Evolutionary conservation across 1,140 invertebrate genomes (phyloP), one percentile per base, ranked within the genome.

Genomic region (Carcinoscorpius rotundicauda): DNA sequence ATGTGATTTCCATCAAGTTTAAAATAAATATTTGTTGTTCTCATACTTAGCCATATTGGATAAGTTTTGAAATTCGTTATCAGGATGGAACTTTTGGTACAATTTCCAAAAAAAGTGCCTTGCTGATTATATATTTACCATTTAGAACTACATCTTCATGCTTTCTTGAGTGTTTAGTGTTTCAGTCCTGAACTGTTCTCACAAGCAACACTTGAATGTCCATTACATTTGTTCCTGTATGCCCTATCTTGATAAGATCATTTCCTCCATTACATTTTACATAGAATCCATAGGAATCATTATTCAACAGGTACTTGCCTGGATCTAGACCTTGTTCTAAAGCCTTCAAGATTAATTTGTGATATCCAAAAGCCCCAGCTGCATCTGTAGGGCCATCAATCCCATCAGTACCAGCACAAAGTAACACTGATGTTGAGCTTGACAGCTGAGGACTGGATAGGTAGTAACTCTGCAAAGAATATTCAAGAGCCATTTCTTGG

Each of bases 151-250:
- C 29, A 29, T 29, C 29, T 29, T 29, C 29, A 29, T 29, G 29
- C 29, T 29, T 29, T 29, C 29, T 29, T 29, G 29, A 29, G 29
- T 29, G 2, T 29, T 29, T 29, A 29, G 29, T 29, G 2, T 29
- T 29, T 29, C 29, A 29, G 29, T 29, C 29, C 29, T 29, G 29
- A 29, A 29, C 29, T 29, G 29, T 29, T 29, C 29, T 29, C 29
- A 29, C 29, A 29, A 29, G 29, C 64, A 96, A 79, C 64, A 94
- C 79, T 76, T 95, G 89, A 69, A 97, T 77, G 81, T 99, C 96
- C 94, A 98, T 98, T 0, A 98, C 93, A 84, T 99, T 99, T n/a
- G 94, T 98, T 58, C 93, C 93, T 52, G 94, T 98, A 72, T 93
- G 86, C 0, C 96, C 96, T 65, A 86, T 90, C 71, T 87, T 83